Percentiles rank a stretch among this genome's conserved stretches.
phyloP scores from a whole-genome alignment of 2,888 invertebrate genomes.

The Oscheius myriophilus region DNA sequence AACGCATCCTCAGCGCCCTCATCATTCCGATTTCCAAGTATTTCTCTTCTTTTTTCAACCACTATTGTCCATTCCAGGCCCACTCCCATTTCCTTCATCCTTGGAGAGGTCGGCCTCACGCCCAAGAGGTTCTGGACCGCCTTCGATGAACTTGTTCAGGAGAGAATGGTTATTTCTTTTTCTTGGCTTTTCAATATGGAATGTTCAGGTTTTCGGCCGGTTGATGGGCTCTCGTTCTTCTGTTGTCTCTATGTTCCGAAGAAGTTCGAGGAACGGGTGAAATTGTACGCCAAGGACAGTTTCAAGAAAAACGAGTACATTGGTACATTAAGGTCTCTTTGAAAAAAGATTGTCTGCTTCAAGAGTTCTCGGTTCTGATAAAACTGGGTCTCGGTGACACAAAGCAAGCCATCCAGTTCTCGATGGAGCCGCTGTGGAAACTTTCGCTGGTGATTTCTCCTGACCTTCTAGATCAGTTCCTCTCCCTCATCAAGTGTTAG shows the following conservation, averaged over 20 bases:
- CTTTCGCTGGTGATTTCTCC: conserved; percentile 38
- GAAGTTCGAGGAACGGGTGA: conserved; percentile 78
- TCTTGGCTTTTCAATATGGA: too few species aligned
- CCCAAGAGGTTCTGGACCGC: conserved; percentile 69
- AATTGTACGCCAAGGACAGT: conserved; percentile 88
- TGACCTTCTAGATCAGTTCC: conserved; percentile 43
- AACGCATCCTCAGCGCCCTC: conserved; percentile 86
- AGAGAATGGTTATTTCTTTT: conserved; percentile 41
- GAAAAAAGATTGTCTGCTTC: conserved; percentile 29
- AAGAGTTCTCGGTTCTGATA: conserved; percentile 87
- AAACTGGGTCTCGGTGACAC: conserved; percentile 89
- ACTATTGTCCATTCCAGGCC: conserved; percentile 43
- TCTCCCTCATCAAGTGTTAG: conserved; percentile 40
- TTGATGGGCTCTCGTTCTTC: conserved; percentile 76
- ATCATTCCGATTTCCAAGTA: conserved; percentile 81
- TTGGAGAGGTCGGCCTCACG: conserved; percentile 50
- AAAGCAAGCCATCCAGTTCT: conserved; percentile 83
- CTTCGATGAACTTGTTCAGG: conserved; percentile 76
- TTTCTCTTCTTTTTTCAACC: neutral
- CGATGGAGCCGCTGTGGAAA: conserved; percentile 51
- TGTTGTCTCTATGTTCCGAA: conserved; percentile 78
- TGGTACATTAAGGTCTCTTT: too few species aligned
- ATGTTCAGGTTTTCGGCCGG: conserved; percentile 74
- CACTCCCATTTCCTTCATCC: conserved; percentile 52
- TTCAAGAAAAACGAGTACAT: conserved; percentile 93